These are phyloP conservation scores for Papilio helenus DNA, from an alignment of 1,140 invertebrate species.

Conservation along the genomic window DNA sequence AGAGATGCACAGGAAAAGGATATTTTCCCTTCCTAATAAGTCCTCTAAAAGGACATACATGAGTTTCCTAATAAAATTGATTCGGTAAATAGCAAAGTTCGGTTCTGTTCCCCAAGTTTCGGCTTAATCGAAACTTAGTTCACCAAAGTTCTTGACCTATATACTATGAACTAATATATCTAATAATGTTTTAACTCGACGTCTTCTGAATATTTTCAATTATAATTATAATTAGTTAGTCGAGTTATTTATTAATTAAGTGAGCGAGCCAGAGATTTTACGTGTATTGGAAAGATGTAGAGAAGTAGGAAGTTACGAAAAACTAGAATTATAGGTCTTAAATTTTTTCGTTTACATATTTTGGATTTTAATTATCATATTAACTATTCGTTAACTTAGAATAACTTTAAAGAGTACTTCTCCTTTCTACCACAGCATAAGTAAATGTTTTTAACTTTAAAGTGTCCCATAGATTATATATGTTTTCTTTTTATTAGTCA, in stretches of 20 bases:
- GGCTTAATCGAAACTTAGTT: constrained; percentile 13
- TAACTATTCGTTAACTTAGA: too few species aligned
- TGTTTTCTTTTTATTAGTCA: neutral
- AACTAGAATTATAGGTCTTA: neutral
- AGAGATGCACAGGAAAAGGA: too few species aligned
- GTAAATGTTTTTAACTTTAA: neutral
- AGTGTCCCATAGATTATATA: neutral
- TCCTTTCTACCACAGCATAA: neutral
- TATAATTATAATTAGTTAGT: too few species aligned
- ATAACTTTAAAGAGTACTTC: too few species aligned
- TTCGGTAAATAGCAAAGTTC: neutral
- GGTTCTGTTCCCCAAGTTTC: constrained; percentile 1
- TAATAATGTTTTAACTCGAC: neutral
- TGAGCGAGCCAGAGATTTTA: neutral
- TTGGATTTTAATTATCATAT: too few species aligned
- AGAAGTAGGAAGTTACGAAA: neutral
- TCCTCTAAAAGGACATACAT: neutral
- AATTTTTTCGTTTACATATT: too few species aligned
- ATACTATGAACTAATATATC: neutral
- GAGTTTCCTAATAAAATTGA: constrained; percentile 6
- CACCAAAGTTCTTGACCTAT: constrained; percentile 12
- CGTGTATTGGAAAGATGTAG: neutral
- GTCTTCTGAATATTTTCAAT: neutral
- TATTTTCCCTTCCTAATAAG: neutral
- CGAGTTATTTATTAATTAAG: too few species aligned